Base-by-base conservation (phyloP, 2,888 invertebrate genomes). In the Plagiodera versicolora region DNA sequence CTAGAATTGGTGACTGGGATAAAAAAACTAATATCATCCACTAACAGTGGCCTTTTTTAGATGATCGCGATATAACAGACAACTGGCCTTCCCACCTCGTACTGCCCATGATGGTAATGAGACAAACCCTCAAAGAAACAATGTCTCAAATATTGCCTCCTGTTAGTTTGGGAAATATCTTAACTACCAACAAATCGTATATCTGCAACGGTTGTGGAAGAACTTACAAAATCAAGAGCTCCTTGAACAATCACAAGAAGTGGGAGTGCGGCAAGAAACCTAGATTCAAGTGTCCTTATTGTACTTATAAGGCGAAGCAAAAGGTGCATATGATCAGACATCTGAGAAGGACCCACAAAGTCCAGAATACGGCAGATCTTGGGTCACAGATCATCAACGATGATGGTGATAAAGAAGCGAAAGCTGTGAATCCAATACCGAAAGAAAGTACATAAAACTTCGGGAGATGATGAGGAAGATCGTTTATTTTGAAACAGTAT, bases 271-370 rank as follows among this genome's bases (percentile, higher is more conserved):
- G 61, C n/a, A 67, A 65, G 52, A 60, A 62, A 20, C 67, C 67
- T 8, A 45, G 57, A 18, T 64, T 64, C 30, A 49, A 59, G 50
- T 68, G 68, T n/a, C 39, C 60, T 5, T 59, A 57, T 55, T 91
- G 91, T 80, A 83, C 86, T 20, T 90, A 91, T 82, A 85, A 85
- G 72, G 89, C 90, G 65, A 88, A 90, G 74, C 90, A 90, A 77
- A 83, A 89, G 50, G 89, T 90, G 71, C 90, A 90, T 81, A 83
- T 91, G 16, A 89, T 89, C 70, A 89, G 89, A 24, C 90, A 91
- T 78, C 89, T 89, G 69, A 84, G 89, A 70, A 66, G 59, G 19
- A 59, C 46, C 18, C 61, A 61, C 30, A 57, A 58, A 17, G 50
- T 61, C 2, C 46, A 30, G 20, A 24, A 44, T 44, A 55, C 46